Conservation (phyloP, 1,140 invertebrate genomes). For the Thrips palmi region DNA sequence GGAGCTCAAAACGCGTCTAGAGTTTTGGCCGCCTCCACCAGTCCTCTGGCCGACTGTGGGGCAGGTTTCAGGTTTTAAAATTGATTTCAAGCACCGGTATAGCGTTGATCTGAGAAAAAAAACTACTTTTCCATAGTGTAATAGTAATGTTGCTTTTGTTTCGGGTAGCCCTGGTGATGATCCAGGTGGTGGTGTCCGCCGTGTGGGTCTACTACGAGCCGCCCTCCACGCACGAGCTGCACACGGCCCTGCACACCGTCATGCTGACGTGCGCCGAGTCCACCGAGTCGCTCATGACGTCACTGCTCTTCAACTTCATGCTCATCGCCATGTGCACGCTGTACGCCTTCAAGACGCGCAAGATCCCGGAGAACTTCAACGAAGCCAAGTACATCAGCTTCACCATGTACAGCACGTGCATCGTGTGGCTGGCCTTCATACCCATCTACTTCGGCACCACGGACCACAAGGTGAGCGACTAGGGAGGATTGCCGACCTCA, state of each 20-base stretch:
- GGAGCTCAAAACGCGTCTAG: no score
- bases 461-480: slow-evolving; percentile 40
- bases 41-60: no score
- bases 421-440: slow-evolving; percentile 78
- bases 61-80: no score
- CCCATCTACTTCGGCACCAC: slow-evolving; percentile 68
- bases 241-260: slow-evolving; percentile 32
- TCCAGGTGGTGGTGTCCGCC: slow-evolving; percentile 48
- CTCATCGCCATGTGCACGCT: slow-evolving; percentile 62
- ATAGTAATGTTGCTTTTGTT: slow-evolving; percentile 15
- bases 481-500: no score
- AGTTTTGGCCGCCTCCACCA: no score
- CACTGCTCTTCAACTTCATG: slow-evolving; percentile 61
- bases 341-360: slow-evolving; percentile 71
- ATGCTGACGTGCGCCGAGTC: slow-evolving; percentile 52
- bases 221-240: slow-evolving; percentile 37
- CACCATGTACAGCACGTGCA: slow-evolving; percentile 75
- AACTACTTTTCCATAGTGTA: no score
- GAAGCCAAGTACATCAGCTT: slow-evolving; percentile 70
- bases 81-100: no score
- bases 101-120: no score
- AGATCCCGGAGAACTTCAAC: slow-evolving; percentile 79
- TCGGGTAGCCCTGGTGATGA: slow-evolving; percentile 42
- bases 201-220: slow-evolving; percentile 50
- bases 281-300: slow-evolving; percentile 46